These are phyloP conservation scores for Florisuga fusca DNA, from an alignment of 2,797 vertebrate species.

Conservation along the genomic window DNA sequence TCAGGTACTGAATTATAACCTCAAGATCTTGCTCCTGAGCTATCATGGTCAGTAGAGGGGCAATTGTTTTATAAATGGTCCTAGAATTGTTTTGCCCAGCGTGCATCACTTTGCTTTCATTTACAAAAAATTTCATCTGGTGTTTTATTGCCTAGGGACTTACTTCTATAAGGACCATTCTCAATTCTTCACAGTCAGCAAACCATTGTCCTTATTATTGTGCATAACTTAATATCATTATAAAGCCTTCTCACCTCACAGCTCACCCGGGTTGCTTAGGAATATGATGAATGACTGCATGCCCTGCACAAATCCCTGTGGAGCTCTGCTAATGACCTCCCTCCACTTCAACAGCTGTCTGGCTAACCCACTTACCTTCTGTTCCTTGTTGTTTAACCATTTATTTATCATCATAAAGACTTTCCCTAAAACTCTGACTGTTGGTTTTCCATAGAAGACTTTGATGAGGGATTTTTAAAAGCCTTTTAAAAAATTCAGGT, in stretches of 20 bases:
- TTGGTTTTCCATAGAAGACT: slow-evolving; percentile 49
- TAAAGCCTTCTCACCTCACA: slow-evolving; percentile 23
- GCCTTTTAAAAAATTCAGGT: slow-evolving; percentile 20
- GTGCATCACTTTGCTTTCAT: background rate
- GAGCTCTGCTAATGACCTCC: slow-evolving; percentile 35
- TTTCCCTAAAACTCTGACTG: slow-evolving; percentile 25
- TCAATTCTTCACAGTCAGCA: slow-evolving; percentile 28
- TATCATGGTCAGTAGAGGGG: background rate
- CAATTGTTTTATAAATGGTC: background rate
- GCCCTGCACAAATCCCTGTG: slow-evolving; percentile 22
- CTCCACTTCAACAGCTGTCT: slow-evolving; percentile 17
- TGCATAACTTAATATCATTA: slow-evolving; percentile 44
- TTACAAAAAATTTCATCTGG: background rate
- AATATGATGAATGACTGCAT: slow-evolving; percentile 22
- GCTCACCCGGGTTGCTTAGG: slow-evolving; percentile 30
- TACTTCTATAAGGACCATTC: background rate
- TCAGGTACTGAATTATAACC: background rate
- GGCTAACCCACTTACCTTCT: slow-evolving; percentile 56
- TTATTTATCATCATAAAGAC: slow-evolving; percentile 63
- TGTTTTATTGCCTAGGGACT: slow-evolving; percentile 10
- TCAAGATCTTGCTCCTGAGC: background rate
- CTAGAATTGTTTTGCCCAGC: background rate
- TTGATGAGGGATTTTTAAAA: slow-evolving; percentile 45
- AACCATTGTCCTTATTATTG: slow-evolving; percentile 28
- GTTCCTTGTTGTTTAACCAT: slow-evolving; percentile 41